A percentile compares a stretch with the other conserved stretches of the same genome.
phyloP scores from a whole-genome alignment of 1,140 invertebrate genomes.

The Calephelis nemesis region DNA sequence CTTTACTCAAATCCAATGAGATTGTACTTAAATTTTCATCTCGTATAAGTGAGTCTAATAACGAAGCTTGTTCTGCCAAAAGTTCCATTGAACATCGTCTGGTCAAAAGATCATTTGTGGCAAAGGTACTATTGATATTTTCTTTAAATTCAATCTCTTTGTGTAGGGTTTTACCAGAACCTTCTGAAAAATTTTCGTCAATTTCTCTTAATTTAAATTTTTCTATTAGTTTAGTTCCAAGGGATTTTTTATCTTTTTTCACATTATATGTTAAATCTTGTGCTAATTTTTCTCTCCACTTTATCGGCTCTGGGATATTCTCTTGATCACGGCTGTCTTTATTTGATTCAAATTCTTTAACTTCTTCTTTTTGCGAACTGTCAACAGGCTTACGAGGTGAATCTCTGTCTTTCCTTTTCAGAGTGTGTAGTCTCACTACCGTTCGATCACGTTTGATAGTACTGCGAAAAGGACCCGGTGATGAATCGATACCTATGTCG shows the following conservation, averaged over 20 bases:
- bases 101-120: slow-evolving; percentile 32
- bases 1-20: slow-evolving; percentile 71
- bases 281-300: slow-evolving; percentile 82
- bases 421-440: slow-evolving; percentile 85
- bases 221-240: slow-evolving; percentile 86
- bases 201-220: slow-evolving; percentile 87
- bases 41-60: slow-evolving; percentile 76
- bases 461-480: slow-evolving; percentile 63
- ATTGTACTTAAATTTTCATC: slow-evolving; percentile 76
- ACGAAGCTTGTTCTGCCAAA: slow-evolving; percentile 74
- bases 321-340: slow-evolving; percentile 30
- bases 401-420: slow-evolving; percentile 79
- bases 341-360: slow-evolving; percentile 27
- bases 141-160: not conserved
- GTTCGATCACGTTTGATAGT: slow-evolving; percentile 85
- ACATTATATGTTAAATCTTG: slow-evolving; percentile 77
- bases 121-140: not conserved
- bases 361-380: slow-evolving; percentile 24
- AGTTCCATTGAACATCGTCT: slow-evolving; percentile 77
- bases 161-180: slow-evolving; percentile 10
- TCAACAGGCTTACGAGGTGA: slow-evolving; percentile 65
- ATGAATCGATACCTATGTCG: slow-evolving; percentile 64
- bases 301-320: slow-evolving; percentile 46
- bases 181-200: slow-evolving; percentile 39
- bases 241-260: slow-evolving; percentile 81